phyloP scores from a whole-genome alignment of 2,888 invertebrate genomes.

The Rhingia rostrata region DNA sequence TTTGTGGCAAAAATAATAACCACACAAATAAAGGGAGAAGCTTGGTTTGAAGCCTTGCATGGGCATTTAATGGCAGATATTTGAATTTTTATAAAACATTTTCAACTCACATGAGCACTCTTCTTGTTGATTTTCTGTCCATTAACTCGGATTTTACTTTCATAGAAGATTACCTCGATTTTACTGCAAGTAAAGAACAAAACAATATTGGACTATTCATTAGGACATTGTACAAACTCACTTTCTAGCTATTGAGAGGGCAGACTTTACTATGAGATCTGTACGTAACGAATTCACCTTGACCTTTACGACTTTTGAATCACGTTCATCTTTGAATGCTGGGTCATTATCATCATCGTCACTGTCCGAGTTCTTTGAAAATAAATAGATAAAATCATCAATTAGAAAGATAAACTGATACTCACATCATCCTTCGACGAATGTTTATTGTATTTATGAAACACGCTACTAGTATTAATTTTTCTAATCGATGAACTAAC shows the following conservation, averaged over 20 bases:
- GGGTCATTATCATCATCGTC: slow-evolving; percentile 84
- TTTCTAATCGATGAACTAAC: slow-evolving; percentile 3
- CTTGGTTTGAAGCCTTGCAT: no score
- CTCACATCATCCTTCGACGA: slow-evolving; percentile 52
- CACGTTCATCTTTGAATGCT: slow-evolving; percentile 84
- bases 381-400: not conserved
- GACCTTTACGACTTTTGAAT: slow-evolving; percentile 87
- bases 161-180: slow-evolving; percentile 91
- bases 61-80: no score
- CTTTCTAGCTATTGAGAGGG: slow-evolving; percentile 89
- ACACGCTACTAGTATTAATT: slow-evolving; percentile 34
- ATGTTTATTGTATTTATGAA: slow-evolving; percentile 53
- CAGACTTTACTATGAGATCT: slow-evolving; percentile 88
- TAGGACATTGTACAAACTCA: slow-evolving; percentile 80
- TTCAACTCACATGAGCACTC: slow-evolving; percentile 85
- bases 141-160: slow-evolving; percentile 91
- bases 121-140: slow-evolving; percentile 91
- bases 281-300: slow-evolving; percentile 87
- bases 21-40: no score
- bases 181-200: slow-evolving; percentile 84
- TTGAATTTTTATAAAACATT: not conserved
- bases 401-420: not conserved
- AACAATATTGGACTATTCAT: not conserved
- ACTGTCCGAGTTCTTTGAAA: slow-evolving; percentile 83
- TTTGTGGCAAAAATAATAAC: no score